A percentile compares a stretch with the other conserved stretches of the same genome.
Evolutionary conservation across 2,113 vertebrate species (phyloP).

Genomic region (Python bivittatus): DNA sequence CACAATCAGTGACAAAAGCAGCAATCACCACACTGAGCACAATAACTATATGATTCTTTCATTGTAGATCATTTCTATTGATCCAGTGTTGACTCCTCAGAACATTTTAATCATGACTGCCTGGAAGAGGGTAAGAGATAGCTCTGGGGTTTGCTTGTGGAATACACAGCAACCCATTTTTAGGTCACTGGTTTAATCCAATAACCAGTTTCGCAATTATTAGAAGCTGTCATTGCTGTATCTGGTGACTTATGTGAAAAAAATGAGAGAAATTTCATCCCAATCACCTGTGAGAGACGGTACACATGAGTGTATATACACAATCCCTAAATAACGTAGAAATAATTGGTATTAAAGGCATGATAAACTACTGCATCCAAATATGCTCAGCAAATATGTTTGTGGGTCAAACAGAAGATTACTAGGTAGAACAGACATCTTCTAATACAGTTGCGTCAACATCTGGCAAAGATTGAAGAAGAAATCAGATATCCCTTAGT

Average conservation of each 20-base stretch:
- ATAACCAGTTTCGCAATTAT: conserved; percentile 35
- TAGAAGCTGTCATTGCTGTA: conserved; percentile 47
- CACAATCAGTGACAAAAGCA: conserved; percentile 43
- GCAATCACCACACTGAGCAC: conserved; percentile 58
- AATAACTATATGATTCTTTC: conserved; percentile 78
- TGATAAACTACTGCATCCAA: conserved; percentile 21
- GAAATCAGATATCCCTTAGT: neutral
- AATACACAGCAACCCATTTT: conserved; percentile 46
- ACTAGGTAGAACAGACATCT: neutral
- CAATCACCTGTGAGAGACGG: conserved; percentile 24
- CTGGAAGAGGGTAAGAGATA: conserved; percentile 58
- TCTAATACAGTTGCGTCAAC: neutral
- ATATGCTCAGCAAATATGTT: conserved; percentile 31
- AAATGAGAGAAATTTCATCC: conserved; percentile 29
- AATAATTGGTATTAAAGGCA: conserved; percentile 1
- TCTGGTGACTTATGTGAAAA: conserved; percentile 49
- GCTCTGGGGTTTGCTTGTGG: conserved; percentile 49
- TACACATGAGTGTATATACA: neutral
- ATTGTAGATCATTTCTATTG: conserved; percentile 76
- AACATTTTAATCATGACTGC: conserved; percentile 70
- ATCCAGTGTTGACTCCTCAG: conserved; percentile 74
- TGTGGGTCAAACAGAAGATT: conserved; percentile 23
- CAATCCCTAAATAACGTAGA: neutral
- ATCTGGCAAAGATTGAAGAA: neutral
- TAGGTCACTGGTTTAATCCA: conserved; percentile 55